Evolutionary conservation across 2,888 invertebrate species (phyloP), one percentile per base, ranked within the genome.

Genomic region (Lottia scabra): DNA sequence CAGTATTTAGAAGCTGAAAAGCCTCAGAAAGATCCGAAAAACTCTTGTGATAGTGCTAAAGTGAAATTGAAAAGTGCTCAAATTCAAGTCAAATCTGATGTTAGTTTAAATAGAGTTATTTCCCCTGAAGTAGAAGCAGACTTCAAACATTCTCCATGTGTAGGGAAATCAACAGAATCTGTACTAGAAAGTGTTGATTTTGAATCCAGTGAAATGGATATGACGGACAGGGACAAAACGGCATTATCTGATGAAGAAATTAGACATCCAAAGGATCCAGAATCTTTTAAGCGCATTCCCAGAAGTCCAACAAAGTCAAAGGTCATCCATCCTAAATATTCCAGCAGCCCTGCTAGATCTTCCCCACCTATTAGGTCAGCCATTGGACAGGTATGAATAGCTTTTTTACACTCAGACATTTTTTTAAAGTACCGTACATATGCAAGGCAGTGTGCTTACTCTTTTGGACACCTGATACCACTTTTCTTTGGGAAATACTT

Each of bases 1-100:
- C 80, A 79, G 65, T 83, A 77, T 68, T 68, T 83, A 19, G 71
- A 81, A 70, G 83, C 83, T n/a, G 83, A 84, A 71, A 82, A 80
- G 71, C 83, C 83, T 16, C 77, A 83, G 68, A 67, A 76, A 56
- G 84, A 82, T 44, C 46, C 45, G 46, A 70, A 67, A 63, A 44
- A 27, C 19, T 30, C 16, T 3, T 64, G 56, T 56, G 63, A 67
- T 26, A 56, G 67, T 43, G 16, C 16, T 15, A 26, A 23, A n/a
- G n/a, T 27, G n/a, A 12, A 43, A 27, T 16, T 16, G 12, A 65
- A 23, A 16, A 0, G n/a, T n/a, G n/a, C 13, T 27, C 8, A 26
- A 45, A 46, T n/a, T 12, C 38, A 62, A 62, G 23, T 3, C 16
- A 23, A 6, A 26, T 30, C 27, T 30, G 6, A n/a, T 10, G 27